Evolutionary conservation across 2,797 vertebrate species (phyloP).

Genomic region (Coranthus polyacanthus): DNA sequence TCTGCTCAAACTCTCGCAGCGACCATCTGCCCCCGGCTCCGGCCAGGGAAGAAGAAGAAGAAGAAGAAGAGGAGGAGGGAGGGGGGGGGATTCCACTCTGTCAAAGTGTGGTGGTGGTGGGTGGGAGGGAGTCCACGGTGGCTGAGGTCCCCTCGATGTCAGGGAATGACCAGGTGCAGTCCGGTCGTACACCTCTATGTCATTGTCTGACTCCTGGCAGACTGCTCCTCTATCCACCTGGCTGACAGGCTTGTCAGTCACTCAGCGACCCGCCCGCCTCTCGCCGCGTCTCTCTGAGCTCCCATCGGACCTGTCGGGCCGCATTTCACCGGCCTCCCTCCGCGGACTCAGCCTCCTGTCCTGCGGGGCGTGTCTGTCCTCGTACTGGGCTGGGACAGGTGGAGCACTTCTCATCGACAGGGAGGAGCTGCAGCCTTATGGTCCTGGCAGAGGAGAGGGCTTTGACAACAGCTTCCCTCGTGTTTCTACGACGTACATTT

Average conservation of each 20-base stretch:
- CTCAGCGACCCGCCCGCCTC: conserved; percentile 50
- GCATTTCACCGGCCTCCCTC: conserved; percentile 75
- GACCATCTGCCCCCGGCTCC: conserved; percentile 71
- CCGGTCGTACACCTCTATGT: conserved; percentile 41
- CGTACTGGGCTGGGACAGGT: conserved; percentile 63
- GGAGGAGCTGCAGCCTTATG: conserved; percentile 19
- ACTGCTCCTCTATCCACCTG: conserved; percentile 53
- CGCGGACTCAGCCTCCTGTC: conserved; percentile 33
- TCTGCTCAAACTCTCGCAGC: conserved; percentile 70
- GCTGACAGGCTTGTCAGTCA: conserved; percentile 64
- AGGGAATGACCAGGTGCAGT: conserved; percentile 44
- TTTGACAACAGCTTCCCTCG: background rate
- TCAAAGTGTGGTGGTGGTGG: conserved; percentile 28
- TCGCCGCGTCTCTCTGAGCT: conserved; percentile 35
- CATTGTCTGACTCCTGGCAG: conserved; percentile 49
- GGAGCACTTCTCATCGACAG: conserved; percentile 43
- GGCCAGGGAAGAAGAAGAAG: conserved; percentile 43
- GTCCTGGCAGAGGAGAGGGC: background rate
- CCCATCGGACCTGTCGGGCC: conserved; percentile 82
- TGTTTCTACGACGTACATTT: background rate
- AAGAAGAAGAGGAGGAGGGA: conserved; percentile 18
- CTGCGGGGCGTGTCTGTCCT: conserved; percentile 66
- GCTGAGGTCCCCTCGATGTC: conserved; percentile 27
- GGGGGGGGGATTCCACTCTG: conserved; percentile 74
- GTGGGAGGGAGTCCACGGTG: conserved; percentile 42